Evolutionary conservation across 2,797 vertebrate genomes (phyloP).

Genomic region (Gadopsis marmoratus): DNA sequence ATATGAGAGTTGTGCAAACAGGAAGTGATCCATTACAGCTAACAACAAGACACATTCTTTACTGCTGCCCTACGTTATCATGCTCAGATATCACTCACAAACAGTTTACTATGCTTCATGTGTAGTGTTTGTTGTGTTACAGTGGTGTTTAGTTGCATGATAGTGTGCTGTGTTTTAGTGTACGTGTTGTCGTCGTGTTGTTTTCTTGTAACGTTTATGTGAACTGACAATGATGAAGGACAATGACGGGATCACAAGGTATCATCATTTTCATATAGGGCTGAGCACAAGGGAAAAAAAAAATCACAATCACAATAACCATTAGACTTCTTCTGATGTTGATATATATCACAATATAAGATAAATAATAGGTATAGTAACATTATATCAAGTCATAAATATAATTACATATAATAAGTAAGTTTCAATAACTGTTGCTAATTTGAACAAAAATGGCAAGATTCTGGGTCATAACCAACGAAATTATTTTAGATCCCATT

Average conservation of each 20-base stretch:
- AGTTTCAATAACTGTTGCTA: background rate
- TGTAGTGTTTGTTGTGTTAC: background rate
- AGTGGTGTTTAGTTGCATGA: background rate
- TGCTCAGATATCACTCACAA: background rate
- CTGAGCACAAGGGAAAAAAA: background rate
- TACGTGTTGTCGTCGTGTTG: background rate
- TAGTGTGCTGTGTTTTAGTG: background rate
- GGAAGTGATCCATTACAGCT: background rate
- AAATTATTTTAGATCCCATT: background rate
- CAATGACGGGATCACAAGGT: background rate
- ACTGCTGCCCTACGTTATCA: background rate
- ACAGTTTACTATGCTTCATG: background rate
- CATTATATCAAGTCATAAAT: background rate
- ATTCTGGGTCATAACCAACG: background rate
- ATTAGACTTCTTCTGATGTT: background rate
- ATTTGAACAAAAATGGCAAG: background rate
- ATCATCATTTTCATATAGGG: background rate
- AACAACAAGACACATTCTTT: background rate
- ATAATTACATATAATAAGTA: too few species aligned
- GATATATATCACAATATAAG: background rate
- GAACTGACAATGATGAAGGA: background rate
- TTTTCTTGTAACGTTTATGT: background rate
- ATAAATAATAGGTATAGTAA: background rate
- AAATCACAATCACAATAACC: background rate
- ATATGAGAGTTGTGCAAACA: constrained; percentile 1